These are phyloP conservation scores for Cheilosia variabilis DNA, from an alignment of 2,888 invertebrate genomes.

Conservation along the genomic window DNA sequence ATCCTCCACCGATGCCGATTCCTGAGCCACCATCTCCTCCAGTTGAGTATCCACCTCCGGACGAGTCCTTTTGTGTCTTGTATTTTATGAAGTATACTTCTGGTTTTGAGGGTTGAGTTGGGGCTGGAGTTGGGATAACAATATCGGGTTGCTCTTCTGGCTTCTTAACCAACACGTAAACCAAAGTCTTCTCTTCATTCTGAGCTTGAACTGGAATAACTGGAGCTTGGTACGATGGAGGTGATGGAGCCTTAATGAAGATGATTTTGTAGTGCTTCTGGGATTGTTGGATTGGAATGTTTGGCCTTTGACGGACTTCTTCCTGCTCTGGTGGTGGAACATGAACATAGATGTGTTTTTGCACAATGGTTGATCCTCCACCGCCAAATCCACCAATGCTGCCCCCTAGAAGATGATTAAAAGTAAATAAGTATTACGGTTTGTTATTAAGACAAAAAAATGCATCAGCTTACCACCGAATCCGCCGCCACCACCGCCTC, in stretches of 20 bases:
- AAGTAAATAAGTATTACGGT: neutral
- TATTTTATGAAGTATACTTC: conserved; percentile 92
- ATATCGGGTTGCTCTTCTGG: conserved; percentile 94
- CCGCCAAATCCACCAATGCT: conserved; percentile 81
- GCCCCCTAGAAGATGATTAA: conserved; percentile 61
- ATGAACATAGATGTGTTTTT: conserved; percentile 95
- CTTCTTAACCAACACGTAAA: conserved; percentile 94
- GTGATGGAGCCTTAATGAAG: conserved; percentile 95
- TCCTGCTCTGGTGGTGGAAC: conserved; percentile 95
- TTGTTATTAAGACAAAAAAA: neutral
- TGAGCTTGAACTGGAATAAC: conserved; percentile 91
- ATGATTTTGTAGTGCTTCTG: conserved; percentile 96
- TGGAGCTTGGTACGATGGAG: conserved; percentile 92
- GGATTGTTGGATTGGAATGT: conserved; percentile 88
- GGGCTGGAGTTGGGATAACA: conserved; percentile 89
- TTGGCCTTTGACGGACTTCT: conserved; percentile 86
- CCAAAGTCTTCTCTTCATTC: conserved; percentile 94
- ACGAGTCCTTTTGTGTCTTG: conserved; percentile 84
- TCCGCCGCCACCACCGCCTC: conserved; percentile 67
- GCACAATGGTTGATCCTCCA: conserved; percentile 86
- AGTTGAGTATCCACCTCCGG: conserved; percentile 78
- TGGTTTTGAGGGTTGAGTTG: conserved; percentile 94
- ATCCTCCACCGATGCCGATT: conserved; percentile 76
- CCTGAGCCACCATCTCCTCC: conserved; percentile 78
- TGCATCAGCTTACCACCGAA: conserved; percentile 72